A percentile compares a stretch with the other conserved stretches of the same genome.
phyloP scores from a whole-genome alignment of 2,797 vertebrate genomes.

The Mycteria americana region DNA sequence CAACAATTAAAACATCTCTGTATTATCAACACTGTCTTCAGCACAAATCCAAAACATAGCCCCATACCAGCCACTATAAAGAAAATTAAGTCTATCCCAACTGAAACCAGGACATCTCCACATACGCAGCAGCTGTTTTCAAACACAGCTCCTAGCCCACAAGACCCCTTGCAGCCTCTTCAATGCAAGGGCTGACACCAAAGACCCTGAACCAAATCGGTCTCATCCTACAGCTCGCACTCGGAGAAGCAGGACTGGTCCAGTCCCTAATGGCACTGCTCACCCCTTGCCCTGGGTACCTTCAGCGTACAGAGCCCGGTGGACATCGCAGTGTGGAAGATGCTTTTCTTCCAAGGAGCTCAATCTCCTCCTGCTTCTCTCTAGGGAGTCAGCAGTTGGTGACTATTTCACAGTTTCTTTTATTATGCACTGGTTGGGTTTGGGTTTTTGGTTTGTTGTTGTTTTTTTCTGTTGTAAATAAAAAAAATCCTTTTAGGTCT shows the following conservation, averaged over 20 bases:
- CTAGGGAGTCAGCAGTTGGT: neutral
- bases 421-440: neutral
- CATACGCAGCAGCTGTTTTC: neutral
- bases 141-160: neutral
- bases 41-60: no score
- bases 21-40: no score
- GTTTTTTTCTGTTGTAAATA: neutral
- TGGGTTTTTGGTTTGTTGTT: no score
- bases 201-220: neutral
- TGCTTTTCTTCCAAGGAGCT: neutral
- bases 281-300: neutral
- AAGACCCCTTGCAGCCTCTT: neutral
- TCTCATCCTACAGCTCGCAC: neutral
- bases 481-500: neutral
- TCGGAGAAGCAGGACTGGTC: neutral
- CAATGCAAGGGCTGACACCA: neutral
- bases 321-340: neutral
- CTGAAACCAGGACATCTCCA: neutral
- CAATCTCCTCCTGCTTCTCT: neutral
- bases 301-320: rapidly evolving
- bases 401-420: neutral
- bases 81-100: no score
- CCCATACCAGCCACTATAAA: no score
- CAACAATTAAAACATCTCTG: no score
- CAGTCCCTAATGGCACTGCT: neutral